Percentiles rank a stretch among this genome's conserved stretches.
These are phyloP conservation scores for Cephus sareptanus DNA, from an alignment of 2,888 invertebrate genomes.

Conservation along the genomic window DNA sequence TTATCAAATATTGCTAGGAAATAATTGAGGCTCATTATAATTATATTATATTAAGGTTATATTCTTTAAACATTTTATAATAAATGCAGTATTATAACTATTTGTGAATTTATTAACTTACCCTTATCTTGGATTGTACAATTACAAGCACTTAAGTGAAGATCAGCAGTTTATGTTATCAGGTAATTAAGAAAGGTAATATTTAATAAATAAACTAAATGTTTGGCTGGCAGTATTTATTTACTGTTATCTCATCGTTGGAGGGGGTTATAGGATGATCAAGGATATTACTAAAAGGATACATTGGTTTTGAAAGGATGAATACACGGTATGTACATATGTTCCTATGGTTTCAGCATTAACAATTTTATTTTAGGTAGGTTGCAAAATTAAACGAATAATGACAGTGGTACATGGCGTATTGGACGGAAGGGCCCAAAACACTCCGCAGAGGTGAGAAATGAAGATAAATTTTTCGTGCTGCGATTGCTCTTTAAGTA, in stretches of 20 bases:
- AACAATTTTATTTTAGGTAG: slow-evolving; percentile 61
- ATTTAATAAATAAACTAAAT: not conserved
- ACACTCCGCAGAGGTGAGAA: slow-evolving; percentile 63
- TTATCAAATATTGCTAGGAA: slow-evolving; percentile 34
- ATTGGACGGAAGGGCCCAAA: slow-evolving; percentile 64
- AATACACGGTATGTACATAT: slow-evolving; percentile 46
- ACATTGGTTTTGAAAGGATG: slow-evolving; percentile 10
- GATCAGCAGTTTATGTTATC: not conserved
- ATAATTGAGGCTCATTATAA: slow-evolving; percentile 8
- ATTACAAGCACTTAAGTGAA: not conserved
- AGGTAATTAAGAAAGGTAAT: not conserved
- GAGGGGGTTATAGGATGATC: not conserved
- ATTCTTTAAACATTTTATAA: not conserved
- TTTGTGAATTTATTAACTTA: not conserved
- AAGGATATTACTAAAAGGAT: not conserved
- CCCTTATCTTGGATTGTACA: not conserved
- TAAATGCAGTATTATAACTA: not conserved
- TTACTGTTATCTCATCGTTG: not conserved
- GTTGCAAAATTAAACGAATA: slow-evolving; percentile 55
- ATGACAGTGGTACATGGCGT: slow-evolving; percentile 62
- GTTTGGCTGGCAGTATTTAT: not conserved
- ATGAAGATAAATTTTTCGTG: slow-evolving; percentile 57
- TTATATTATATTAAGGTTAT: not conserved
- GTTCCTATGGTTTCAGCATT: slow-evolving; percentile 56
- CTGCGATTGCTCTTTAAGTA: slow-evolving; percentile 53